These are phyloP conservation scores for Synanthedon tipuliformis DNA, from an alignment of 2,888 invertebrate species.

Conservation along the genomic window DNA sequence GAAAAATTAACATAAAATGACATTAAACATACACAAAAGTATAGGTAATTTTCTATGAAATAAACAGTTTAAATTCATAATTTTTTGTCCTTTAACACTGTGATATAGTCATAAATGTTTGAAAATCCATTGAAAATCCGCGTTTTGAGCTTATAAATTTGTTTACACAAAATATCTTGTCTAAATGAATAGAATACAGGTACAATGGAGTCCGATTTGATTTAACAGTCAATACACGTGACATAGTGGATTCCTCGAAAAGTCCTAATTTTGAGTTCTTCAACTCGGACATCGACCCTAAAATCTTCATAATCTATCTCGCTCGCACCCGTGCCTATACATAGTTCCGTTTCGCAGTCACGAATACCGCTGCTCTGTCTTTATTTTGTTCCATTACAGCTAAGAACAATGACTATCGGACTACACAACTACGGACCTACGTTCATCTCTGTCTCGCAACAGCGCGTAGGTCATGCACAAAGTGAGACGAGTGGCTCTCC, in stretches of 20 bases:
- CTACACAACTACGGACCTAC: slow-evolving; percentile 47
- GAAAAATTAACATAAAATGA: too few relatives aligned
- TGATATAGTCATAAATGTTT: too few relatives aligned
- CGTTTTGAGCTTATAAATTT: too few relatives aligned
- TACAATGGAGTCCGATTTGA: too few relatives aligned
- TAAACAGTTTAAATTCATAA: too few relatives aligned
- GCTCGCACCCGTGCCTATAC: slow-evolving; percentile 27
- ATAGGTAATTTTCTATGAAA: too few relatives aligned
- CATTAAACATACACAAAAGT: too few relatives aligned
- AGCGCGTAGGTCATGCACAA: slow-evolving; percentile 11
- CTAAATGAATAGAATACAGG: too few relatives aligned
- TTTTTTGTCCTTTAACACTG: too few relatives aligned
- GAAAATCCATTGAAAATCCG: too few relatives aligned
- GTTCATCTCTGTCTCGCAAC: slow-evolving; percentile 42
- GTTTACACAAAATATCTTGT: too few relatives aligned
- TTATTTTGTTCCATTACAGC: slow-evolving; percentile 67
- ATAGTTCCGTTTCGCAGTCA: slow-evolving; percentile 58
- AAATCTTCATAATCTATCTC: slow-evolving; percentile 51
- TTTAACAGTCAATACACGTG: too few relatives aligned
- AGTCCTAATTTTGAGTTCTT: slow-evolving; percentile 61
- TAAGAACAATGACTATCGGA: slow-evolving; percentile 66
- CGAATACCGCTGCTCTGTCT: slow-evolving; percentile 68
- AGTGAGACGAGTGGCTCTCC: slow-evolving; percentile 41
- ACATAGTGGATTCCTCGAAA: slow-evolving; percentile 39
- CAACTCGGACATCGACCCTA: slow-evolving; percentile 66